Percentiles rank a stretch among this genome's conserved stretches.
phyloP scores from a whole-genome alignment of 2,113 vertebrate genomes.

The Pampusana beccarii region DNA sequence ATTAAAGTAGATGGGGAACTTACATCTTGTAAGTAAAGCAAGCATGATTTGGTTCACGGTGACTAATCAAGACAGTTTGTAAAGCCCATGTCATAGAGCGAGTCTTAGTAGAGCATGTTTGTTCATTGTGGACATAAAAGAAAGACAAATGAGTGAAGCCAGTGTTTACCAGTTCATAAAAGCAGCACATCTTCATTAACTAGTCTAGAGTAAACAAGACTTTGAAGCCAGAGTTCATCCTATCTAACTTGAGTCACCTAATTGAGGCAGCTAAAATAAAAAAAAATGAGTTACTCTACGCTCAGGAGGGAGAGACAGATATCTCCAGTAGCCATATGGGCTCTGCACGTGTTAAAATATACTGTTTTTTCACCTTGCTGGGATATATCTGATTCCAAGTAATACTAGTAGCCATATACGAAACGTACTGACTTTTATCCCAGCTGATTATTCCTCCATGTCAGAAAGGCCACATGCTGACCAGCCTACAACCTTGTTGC shows the following conservation, averaged over 20 bases:
- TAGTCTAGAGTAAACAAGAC: slow-evolving; percentile 29
- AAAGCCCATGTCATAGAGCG: not conserved
- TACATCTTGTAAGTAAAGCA: slow-evolving; percentile 42
- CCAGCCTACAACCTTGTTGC: not conserved
- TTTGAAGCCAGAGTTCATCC: slow-evolving; percentile 11
- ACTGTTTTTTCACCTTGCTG: not conserved
- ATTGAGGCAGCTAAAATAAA: not conserved
- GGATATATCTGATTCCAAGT: not conserved
- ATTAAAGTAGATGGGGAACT: slow-evolving; percentile 33
- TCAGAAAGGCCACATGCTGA: not conserved
- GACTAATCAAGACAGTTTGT: slow-evolving; percentile 24
- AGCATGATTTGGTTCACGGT: not conserved
- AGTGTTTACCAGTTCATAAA: not conserved
- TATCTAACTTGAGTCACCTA: slow-evolving; percentile 10
- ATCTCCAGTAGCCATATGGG: not conserved
- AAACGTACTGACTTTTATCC: not conserved
- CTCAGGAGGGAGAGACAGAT: not conserved
- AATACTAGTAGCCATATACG: not conserved
- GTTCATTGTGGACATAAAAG: not conserved
- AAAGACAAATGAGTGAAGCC: not conserved
- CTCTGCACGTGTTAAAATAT: not conserved
- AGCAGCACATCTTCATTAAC: slow-evolving; percentile 10
- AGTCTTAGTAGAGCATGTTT: not conserved
- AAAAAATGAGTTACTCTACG: not conserved
- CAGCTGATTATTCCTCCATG: not conserved